Evolutionary conservation across 1,140 invertebrate species (phyloP), one percentile per base, ranked within the genome.

Genomic region (Heliothis virescens): DNA sequence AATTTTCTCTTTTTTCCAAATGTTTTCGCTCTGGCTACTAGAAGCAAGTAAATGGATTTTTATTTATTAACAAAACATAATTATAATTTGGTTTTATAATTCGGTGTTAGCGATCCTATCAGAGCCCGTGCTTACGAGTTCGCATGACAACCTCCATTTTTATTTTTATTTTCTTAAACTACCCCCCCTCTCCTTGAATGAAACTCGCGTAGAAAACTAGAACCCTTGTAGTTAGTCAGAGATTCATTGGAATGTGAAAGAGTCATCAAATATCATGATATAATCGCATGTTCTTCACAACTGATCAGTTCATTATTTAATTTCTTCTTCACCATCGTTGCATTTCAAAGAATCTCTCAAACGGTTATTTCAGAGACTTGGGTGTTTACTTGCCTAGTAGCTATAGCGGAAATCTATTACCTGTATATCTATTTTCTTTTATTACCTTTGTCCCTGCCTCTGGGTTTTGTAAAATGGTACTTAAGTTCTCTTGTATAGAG

Each of bases 1-100:
- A 82, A 84, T 87, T 88, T 86, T 87, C 71, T 82, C 79, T 85
- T 86, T 88, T 88, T 90, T 86, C 86, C 85, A 88, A 88, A 92
- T 84, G 89, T 91, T 94, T 93, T 94, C 93, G 93, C 92, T 94
- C 89, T 94, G 90, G 92, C 93, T 94, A 94, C 93, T 94, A 94
- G 93, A 93, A 94, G 92, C 93, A 94, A 94, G 93, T 94, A 93
- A 94, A 85, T 90, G 84, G 82, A 83, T 86, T 84, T 72, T 75
- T 86, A 41, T 88, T 89, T 85, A 83, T 80, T 71, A 73, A 82
- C 82, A 50, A 57, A 82, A 76, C 63, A 69, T 13, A 67, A 80
- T 80, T 80, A 60, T 86, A 74, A 74, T 69, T 59, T 73, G 57
- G 62, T 79, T 78, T 84, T 79, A 48, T 73, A 57, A 80, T 65